Conservation (phyloP, 2,113 vertebrate species). For the Porphyrio hochstetteri region DNA sequence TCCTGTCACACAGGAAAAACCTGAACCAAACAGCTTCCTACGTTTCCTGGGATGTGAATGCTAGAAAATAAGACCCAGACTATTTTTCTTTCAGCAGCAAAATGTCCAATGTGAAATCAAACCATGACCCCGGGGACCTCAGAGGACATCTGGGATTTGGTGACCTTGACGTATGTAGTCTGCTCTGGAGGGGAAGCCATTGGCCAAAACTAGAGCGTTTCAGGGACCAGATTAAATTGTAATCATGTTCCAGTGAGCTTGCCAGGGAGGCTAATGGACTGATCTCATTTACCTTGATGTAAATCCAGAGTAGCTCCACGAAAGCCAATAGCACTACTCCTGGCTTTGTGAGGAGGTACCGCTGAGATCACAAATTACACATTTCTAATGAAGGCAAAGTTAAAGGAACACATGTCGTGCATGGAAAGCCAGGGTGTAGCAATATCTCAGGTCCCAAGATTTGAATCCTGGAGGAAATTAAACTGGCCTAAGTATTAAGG, state of each 20-base stretch:
- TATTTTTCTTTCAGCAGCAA: constrained; percentile 7
- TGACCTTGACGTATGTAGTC: neutral
- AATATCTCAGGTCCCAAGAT: neutral
- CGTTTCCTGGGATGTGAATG: neutral
- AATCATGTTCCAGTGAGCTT: constrained; percentile 61
- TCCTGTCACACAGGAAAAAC: constrained; percentile 51
- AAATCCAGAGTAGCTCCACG: constrained; percentile 40
- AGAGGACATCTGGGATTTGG: neutral
- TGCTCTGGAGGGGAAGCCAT: neutral
- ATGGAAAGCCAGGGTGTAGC: neutral
- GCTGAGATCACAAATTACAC: constrained; percentile 37
- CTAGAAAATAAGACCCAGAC: constrained; percentile 21
- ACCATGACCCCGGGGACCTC: neutral
- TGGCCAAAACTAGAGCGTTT: neutral
- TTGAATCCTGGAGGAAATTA: neutral
- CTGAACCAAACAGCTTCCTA: constrained; percentile 13
- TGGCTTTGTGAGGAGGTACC: neutral
- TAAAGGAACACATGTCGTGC: neutral
- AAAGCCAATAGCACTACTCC: constrained; percentile 16
- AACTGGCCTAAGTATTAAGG: neutral
- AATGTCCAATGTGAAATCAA: constrained; percentile 15
- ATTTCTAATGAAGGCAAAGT: neutral
- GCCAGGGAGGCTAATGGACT: constrained; percentile 49
- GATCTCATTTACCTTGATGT: constrained; percentile 71
- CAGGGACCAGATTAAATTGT: constrained; percentile 49